Conservation (phyloP, 1,140 invertebrate species). For the Plectrocnemia conspersa region DNA sequence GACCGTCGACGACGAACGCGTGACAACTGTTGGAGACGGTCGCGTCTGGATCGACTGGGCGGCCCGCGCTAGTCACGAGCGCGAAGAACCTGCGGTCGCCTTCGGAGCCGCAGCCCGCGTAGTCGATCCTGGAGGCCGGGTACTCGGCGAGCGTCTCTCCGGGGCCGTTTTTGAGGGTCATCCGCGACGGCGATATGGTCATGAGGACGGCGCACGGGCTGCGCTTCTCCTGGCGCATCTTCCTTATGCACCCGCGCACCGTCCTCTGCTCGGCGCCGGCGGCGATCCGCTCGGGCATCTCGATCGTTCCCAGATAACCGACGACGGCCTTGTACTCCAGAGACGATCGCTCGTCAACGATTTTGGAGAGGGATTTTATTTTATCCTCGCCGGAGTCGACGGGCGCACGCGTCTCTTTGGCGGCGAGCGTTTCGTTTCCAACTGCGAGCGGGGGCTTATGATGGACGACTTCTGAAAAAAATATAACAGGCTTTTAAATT, state of each 20-base stretch:
- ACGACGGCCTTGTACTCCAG: constrained; percentile 81
- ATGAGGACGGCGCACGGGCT: constrained; percentile 82
- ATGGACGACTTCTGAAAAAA: no score
- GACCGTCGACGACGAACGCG: constrained; percentile 88
- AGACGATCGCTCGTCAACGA: constrained; percentile 36
- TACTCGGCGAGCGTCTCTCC: constrained; percentile 72
- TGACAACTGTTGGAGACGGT: constrained; percentile 84
- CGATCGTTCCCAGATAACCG: constrained; percentile 91
- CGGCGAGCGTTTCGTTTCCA: background rate
- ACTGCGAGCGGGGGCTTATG: no score
- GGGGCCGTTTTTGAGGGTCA: constrained; percentile 66
- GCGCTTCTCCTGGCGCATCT: constrained; percentile 83
- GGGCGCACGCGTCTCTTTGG: constrained; percentile 11
- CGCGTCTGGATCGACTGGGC: constrained; percentile 45
- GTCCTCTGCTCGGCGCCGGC: constrained; percentile 69
- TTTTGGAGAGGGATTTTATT: constrained; percentile 25
- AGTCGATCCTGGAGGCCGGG: constrained; percentile 78
- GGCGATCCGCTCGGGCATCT: constrained; percentile 83
- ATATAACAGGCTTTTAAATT: no score
- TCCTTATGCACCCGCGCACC: constrained; percentile 76
- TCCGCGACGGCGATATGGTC: constrained; percentile 72
- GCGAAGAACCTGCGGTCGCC: constrained; percentile 90
- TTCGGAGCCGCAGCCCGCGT: constrained; percentile 84
- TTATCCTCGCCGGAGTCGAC: constrained; percentile 6
- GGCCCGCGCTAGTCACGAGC: constrained; percentile 75